Base-by-base conservation (phyloP, 1,140 invertebrate species). In the Arctopsyche grandis region DNA sequence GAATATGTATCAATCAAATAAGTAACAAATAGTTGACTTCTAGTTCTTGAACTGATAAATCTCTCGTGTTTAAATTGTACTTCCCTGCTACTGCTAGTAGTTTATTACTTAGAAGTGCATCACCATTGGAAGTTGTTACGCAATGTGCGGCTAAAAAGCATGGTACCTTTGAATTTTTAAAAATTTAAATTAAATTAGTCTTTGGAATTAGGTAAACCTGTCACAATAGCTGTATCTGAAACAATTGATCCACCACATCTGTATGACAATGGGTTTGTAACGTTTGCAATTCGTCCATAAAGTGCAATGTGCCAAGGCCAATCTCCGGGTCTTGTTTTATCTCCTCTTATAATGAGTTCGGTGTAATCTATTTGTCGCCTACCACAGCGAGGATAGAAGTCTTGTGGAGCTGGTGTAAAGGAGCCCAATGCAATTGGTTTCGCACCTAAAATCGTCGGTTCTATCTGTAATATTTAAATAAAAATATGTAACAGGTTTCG, bases 231-330 rank as follows among this genome's bases (percentile, higher is more conserved):
- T 26, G 66, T 82, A 60, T 84, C 84, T 0, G 83, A 84, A 4
- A 86, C 48, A 52, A 87, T 80, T 5, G 84, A 85, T 0, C 85
- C 86, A 26, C 85, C 86, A 79, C 85, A 87, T 10, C 83, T 84
- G 26, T 87, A 87, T 22, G 78, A 83, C 12, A 84, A 48, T 21
- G 21, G 21, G 0, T 38, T 22, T 0, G 44, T 16, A n/a, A 70
- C 75, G 3, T 22, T 69, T 44, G 3, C 91, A 29, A 93, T 92
- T 82, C 94, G 91, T 83, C 93, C 93, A 82, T 95, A 93, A 0
- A 97, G 88, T 5, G 94, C 92, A 1, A 91, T 93, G 83, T 96
- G 92, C 95, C 95, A 97, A 0, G 95, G 95, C 95, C 95, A 97
- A 81, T 96, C 94, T 0, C 93, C 93, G 5, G 92, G 90, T 9